phyloP scores from a whole-genome alignment of 1,140 invertebrate species.

The Arctopsyche grandis region DNA sequence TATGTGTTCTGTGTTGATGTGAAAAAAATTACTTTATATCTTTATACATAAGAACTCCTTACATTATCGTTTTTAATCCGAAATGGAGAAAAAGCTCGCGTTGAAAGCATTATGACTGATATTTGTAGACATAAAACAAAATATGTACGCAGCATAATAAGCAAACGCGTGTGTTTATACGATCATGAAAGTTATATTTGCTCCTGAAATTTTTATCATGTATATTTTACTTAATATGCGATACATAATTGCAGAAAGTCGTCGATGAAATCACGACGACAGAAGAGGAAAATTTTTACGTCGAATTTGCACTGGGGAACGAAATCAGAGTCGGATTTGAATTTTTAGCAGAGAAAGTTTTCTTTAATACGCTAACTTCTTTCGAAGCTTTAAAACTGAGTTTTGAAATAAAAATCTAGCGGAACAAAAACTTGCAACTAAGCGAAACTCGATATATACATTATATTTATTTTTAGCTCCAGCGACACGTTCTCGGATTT shows the following conservation, averaged over 20 bases:
- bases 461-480: neutral
- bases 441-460: constrained; percentile 7
- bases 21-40: constrained; percentile 16
- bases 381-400: constrained; percentile 9
- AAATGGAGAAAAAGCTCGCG: constrained; percentile 11
- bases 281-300: neutral
- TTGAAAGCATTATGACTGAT: constrained; percentile 21
- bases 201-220: neutral
- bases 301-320: neutral
- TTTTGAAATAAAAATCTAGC: constrained; percentile 19
- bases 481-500: constrained; percentile 6
- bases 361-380: constrained; percentile 22
- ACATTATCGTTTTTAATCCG: constrained; percentile 15
- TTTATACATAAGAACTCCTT: constrained; percentile 6
- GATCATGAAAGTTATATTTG: neutral
- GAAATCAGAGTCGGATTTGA: constrained; percentile 10
- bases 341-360: constrained; percentile 21
- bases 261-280: neutral
- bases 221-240: neutral
- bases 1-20: neutral
- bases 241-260: neutral
- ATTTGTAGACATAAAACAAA: constrained; percentile 27
- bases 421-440: neutral
- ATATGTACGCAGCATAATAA: constrained; percentile 16
- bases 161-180: neutral